Conservation (phyloP, 2,888 invertebrate species). For the Callinectes sapidus region DNA sequence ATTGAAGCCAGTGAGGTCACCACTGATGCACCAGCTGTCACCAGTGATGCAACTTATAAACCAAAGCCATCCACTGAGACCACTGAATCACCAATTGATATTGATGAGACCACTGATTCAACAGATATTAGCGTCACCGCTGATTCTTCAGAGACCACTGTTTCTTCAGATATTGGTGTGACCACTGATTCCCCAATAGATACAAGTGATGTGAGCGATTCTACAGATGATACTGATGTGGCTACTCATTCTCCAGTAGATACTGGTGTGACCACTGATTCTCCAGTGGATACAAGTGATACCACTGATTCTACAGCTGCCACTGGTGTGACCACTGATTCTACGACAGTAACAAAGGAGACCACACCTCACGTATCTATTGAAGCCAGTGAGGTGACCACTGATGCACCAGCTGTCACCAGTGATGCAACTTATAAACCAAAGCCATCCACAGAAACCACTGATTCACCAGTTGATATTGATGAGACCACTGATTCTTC, state of each 20-base stretch:
- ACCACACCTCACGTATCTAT: background rate
- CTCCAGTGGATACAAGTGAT: background rate
- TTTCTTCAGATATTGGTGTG: no score
- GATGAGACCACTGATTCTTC: conserved; percentile 46
- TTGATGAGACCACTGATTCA: conserved; percentile 29
- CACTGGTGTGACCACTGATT: conserved; percentile 3
- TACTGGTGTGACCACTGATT: background rate
- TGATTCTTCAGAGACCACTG: background rate
- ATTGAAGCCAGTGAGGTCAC: conserved; percentile 9
- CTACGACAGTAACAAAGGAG: background rate
- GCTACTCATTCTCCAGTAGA: background rate
- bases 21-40: conserved; percentile 8
- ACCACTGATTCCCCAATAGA: background rate
- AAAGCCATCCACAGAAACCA: background rate
- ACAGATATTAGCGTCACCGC: background rate
- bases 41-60: conserved; percentile 18
- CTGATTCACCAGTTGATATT: background rate
- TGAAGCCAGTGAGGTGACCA: conserved; percentile 13
- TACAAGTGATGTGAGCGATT: background rate
- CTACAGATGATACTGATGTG: background rate
- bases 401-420: background rate
- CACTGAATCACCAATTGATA: background rate
- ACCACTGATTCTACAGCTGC: conserved; percentile 26
- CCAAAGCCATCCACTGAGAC: background rate
- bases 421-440: conserved; percentile 12